These are phyloP conservation scores for Chascanopsetta lugubris DNA, from an alignment of 2,113 vertebrate genomes.

Conservation along the genomic window DNA sequence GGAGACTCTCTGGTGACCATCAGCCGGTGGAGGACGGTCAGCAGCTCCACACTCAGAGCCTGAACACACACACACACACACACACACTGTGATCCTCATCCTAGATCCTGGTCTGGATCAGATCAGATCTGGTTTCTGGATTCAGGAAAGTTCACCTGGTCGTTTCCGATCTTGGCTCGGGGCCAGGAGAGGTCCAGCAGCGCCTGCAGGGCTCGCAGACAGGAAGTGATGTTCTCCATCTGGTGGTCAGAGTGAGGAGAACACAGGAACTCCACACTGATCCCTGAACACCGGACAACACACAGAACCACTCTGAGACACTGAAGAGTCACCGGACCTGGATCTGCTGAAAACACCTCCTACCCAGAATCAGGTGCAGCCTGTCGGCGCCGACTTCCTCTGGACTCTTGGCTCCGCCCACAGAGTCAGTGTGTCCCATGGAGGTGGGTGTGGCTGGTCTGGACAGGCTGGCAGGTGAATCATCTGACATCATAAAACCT, in stretches of 20 bases:
- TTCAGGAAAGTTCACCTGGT: constrained; percentile 83
- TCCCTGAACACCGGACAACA: constrained; percentile 77
- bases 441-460: constrained; percentile 94
- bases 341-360: background rate
- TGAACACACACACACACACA: constrained; percentile 44
- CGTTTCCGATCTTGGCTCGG: constrained; percentile 88
- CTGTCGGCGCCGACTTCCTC: constrained; percentile 90
- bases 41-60: constrained; percentile 90
- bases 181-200: constrained; percentile 89
- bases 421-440: constrained; percentile 86
- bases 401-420: constrained; percentile 84
- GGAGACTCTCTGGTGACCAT: constrained; percentile 90
- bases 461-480: constrained; percentile 85
- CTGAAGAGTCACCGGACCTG: no score
- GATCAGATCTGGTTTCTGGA: background rate
- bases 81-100: no score
- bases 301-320: no score
- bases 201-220: constrained; percentile 86
- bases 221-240: constrained; percentile 91
- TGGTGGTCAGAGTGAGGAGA: constrained; percentile 88
- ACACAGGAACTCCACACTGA: constrained; percentile 94
- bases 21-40: constrained; percentile 91
- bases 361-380: constrained; percentile 91
- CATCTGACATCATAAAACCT: constrained; percentile 86
- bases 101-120: background rate